Evolutionary conservation across 2,797 vertebrate species (phyloP), one percentile per base, ranked within the genome.

Genomic region (Dallia pectoralis): DNA sequence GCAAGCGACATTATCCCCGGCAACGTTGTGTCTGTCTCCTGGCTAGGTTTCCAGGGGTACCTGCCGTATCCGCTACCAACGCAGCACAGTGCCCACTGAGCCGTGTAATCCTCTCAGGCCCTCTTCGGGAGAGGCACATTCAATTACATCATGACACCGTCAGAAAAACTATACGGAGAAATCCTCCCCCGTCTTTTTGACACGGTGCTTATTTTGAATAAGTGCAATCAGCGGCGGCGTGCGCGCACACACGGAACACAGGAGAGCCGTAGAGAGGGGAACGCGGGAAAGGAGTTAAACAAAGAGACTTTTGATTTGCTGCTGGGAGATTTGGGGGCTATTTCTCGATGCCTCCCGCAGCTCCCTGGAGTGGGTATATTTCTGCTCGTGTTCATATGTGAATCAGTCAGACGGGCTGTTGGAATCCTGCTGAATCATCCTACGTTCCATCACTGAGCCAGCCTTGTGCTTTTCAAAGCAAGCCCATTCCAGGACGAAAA

Each of bases 61-160:
- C 88, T 89, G 89, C 88, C 85, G 83, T 80, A 90, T 88, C 87
- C 87, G 83, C 89, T 85, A 86, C 79, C 85, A 70, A 68, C 87
- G 89, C 87, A 86, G 88, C 82, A 25, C 87, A 74, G 81, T 82
- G 74, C 86, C 88, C 87, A 85, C 86, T 88, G 87, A 89, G 89
- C 88, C 88, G 84, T 80, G 85, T 91, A 91, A 91, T 90, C 89
- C 89, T 86, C 90, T 84, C 87, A 83, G 87, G 85, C 87, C 87
- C 83, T 89, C 87, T 87, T 79, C 87, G 79, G 70, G 79, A 88
- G 84, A 87, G 86, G 80, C 78, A 77, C 84, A 70, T 84, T 86
- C 86, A 86, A 84, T 88, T 81, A 85, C 80, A 75, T 76, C 51
- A 84, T 85, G 86, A 88, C 84, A 85, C 48, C 22, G 22, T 51